Conservation (phyloP, 2,797 vertebrate genomes). For the Hydrophis major region DNA sequence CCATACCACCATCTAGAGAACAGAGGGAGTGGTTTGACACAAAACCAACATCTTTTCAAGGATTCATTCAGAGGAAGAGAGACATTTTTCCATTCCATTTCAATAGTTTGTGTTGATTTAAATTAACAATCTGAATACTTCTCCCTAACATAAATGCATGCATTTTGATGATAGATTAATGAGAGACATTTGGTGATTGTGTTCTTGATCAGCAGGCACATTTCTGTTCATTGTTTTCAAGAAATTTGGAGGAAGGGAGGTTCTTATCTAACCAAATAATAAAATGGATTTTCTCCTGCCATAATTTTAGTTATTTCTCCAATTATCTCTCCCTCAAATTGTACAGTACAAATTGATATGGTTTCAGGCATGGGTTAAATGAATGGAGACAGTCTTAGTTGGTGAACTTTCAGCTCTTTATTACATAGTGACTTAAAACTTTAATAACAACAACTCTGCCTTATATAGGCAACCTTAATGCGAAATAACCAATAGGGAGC, state of each 20-base stretch:
- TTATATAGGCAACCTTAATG: too few relatives aligned
- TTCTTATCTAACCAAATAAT: not conserved
- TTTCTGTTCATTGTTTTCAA: not conserved
- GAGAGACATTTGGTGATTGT: too few relatives aligned
- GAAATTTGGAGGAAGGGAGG: not conserved
- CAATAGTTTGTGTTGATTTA: not conserved
- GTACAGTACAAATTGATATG: not conserved
- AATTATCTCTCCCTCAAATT: not conserved
- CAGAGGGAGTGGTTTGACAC: conserved; percentile 26
- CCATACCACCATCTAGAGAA: conserved; percentile 66
- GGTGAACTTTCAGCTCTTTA: too few relatives aligned
- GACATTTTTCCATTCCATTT: not conserved
- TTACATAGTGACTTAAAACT: too few relatives aligned
- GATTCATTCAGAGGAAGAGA: not conserved
- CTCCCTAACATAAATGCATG: not conserved
- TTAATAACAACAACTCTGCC: too few relatives aligned
- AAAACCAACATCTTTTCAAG: not conserved
- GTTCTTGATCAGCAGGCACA: not conserved
- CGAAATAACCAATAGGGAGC: too few relatives aligned
- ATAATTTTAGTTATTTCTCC: not conserved
- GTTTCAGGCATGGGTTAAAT: too few relatives aligned
- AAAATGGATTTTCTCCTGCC: not conserved
- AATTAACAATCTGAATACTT: not conserved
- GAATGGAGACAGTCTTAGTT: too few relatives aligned
- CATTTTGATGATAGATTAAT: not conserved